These are phyloP conservation scores for Chrysolophus pictus DNA, from an alignment of 2,797 vertebrate species.

Conservation along the genomic window DNA sequence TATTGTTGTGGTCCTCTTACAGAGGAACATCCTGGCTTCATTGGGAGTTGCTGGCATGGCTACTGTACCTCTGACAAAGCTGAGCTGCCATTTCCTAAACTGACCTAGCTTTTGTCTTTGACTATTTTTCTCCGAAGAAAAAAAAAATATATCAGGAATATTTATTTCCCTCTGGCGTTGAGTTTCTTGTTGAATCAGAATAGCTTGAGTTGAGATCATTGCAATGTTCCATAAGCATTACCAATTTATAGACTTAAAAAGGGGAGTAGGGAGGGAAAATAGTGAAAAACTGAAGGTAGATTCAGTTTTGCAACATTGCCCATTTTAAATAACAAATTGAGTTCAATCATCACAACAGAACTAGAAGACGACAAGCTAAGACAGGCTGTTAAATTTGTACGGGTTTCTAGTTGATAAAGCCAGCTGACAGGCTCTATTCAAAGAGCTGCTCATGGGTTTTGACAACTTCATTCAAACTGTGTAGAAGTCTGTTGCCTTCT, in stretches of 20 bases:
- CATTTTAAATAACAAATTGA: background rate
- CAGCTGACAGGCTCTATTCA: background rate
- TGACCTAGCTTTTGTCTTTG: background rate
- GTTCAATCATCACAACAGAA: slow-evolving; percentile 36
- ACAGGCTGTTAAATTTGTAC: background rate
- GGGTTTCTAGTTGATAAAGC: background rate
- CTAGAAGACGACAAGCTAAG: background rate
- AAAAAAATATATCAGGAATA: background rate
- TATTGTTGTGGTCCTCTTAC: background rate
- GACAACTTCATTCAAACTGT: slow-evolving; percentile 5
- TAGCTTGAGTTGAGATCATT: background rate
- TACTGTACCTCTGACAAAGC: background rate
- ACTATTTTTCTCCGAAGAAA: background rate
- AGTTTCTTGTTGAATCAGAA: slow-evolving; percentile 13
- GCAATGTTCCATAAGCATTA: background rate
- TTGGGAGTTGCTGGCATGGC: background rate
- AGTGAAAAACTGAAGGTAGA: background rate
- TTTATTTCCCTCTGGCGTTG: background rate
- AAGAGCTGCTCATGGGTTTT: background rate
- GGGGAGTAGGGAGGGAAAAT: background rate
- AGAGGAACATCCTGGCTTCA: background rate
- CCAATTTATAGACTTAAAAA: background rate
- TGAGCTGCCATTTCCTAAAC: background rate
- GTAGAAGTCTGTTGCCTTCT: background rate
- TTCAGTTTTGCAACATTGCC: background rate